Conservation (phyloP, 2,888 invertebrate genomes). For the Flabesymbios commensalis region DNA sequence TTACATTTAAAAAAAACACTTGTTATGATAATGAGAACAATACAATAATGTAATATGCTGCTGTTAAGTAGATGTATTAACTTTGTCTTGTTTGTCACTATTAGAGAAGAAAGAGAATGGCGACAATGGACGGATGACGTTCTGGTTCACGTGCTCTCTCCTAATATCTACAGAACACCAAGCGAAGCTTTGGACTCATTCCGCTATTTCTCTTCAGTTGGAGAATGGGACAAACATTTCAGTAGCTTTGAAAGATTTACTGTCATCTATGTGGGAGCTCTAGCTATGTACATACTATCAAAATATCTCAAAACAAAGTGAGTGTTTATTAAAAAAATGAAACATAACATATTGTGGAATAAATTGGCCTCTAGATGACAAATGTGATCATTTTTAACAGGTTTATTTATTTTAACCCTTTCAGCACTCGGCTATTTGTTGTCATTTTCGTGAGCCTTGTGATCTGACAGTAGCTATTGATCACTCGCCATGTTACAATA, state of each 20-base stretch:
- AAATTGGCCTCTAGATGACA: no score
- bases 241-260: conserved; percentile 81
- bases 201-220: conserved; percentile 85
- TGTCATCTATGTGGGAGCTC: conserved; percentile 89
- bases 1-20: no score
- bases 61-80: no score
- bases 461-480: background rate
- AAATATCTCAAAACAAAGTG: conserved; percentile 84
- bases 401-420: no score
- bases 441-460: background rate
- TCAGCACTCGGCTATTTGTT: background rate
- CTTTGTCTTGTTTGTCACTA: no score
- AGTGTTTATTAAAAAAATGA: no score
- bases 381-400: no score
- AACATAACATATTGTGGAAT: background rate
- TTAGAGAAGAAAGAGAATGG: conserved; percentile 91
- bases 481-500: background rate
- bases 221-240: conserved; percentile 89
- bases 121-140: conserved; percentile 91
- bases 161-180: conserved; percentile 90
- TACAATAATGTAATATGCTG: no score
- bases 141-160: conserved; percentile 90
- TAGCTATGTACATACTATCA: conserved; percentile 85
- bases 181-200: conserved; percentile 81
- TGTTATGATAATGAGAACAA: no score